Evolutionary conservation across 2,888 invertebrate species (phyloP).

Genomic region (Fragum sueziense): DNA sequence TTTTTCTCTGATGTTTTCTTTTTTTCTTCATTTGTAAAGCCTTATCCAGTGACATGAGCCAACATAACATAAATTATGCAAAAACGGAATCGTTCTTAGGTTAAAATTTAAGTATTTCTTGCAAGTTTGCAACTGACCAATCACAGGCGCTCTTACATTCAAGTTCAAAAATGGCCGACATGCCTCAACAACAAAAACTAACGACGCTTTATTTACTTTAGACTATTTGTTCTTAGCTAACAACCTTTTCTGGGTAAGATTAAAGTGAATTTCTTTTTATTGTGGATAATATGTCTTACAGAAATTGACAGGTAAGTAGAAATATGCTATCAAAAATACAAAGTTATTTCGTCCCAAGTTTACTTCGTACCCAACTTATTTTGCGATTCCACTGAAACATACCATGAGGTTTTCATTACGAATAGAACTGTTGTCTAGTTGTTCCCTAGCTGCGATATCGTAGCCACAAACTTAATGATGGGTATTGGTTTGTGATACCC

Average conservation of each 20-base stretch:
- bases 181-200: background rate
- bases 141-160: background rate
- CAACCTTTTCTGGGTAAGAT: background rate
- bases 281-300: background rate
- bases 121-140: background rate
- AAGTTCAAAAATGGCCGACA: background rate
- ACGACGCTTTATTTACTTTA: background rate
- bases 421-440: too few relatives aligned
- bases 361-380: too few relatives aligned
- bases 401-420: too few relatives aligned
- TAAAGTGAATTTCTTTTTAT: background rate
- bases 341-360: too few relatives aligned
- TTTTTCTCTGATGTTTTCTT: constrained; percentile 31
- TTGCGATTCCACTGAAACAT: too few relatives aligned
- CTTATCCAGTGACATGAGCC: background rate
- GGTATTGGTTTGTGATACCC: too few relatives aligned
- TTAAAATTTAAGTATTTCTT: background rate
- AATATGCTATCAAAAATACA: too few relatives aligned
- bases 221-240: too few relatives aligned
- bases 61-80: background rate
- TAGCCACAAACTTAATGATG: too few relatives aligned
- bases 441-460: too few relatives aligned
- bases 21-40: background rate
- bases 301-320: too few relatives aligned
- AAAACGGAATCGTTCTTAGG: background rate